Evolutionary conservation across 2,888 invertebrate genomes (phyloP), one percentile per base, ranked within the genome.

Genomic region (Drosophila eohydei): DNA sequence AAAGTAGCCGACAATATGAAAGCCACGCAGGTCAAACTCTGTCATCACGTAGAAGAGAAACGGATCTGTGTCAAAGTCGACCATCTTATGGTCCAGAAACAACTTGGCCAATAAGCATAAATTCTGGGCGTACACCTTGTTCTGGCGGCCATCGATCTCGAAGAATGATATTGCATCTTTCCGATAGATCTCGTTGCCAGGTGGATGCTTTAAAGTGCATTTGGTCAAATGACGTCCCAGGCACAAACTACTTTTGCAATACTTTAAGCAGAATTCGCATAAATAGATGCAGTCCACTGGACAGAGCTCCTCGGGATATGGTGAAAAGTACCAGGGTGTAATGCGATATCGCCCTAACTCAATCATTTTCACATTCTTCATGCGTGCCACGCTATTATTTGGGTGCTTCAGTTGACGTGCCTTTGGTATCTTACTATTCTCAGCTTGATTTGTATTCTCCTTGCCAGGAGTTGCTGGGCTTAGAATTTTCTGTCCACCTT

Each of bases 271-370:
- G 93, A 98, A 99, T 94, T 99, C 99, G 93, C 99, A 99, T 74
- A 99, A 98, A 93, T 98, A 99, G 87, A 99, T 98, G 93, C 98
- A 98, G 2, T 96, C 94, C 86, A 97, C 94, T 89, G 96, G 95
- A 51, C 97, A 97, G 94, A 98, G 95, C 94, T 97, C 97, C 95
- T 98, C 97, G 9, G 99, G 99, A 92, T 99, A 99, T 0, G 99
- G 99, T 32, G 99, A 98, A 93, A 99, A 99, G 93, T 99, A 99
- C 99, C 99, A 99, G 0, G 99, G 99, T 89, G 98, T 96, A 84
- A 99, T 99, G 83, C 98, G 94, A 93, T 98, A 96, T 78, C 95
- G 94, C 14, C 99, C 99, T 72, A 99, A 94, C 93, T 99, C 99
- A 76, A 99, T 99, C 94, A 98, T 95, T 93, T 99, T 98, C 59